Evolutionary conservation across 1,140 invertebrate genomes (phyloP).

Genomic region (Drosophila albomicans): DNA sequence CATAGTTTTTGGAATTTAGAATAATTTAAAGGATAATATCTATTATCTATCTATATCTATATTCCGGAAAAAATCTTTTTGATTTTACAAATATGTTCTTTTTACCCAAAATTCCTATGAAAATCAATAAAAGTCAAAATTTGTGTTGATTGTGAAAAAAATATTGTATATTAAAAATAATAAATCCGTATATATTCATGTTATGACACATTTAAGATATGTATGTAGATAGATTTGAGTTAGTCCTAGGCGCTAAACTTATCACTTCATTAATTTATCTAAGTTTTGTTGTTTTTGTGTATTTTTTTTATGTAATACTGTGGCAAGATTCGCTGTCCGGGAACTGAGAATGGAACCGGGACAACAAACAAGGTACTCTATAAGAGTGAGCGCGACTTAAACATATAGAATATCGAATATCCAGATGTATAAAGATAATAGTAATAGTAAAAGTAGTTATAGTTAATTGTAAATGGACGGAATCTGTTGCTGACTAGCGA

Average conservation of each 20-base stretch:
- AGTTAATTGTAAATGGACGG: constrained; percentile 54
- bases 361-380: constrained; percentile 71
- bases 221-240: background rate
- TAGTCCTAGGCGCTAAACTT: constrained; percentile 23
- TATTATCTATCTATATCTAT: no score
- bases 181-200: constrained; percentile 2
- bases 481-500: constrained; percentile 45
- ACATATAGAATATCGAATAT: constrained; percentile 8
- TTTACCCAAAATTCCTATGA: no score
- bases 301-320: constrained; percentile 53
- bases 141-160: background rate
- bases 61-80: no score
- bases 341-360: background rate
- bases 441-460: constrained; percentile 8
- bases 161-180: constrained; percentile 1
- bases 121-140: no score
- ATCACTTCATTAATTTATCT: constrained; percentile 37
- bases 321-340: constrained; percentile 37
- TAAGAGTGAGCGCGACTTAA: constrained; percentile 71
- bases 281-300: constrained; percentile 10
- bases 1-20: no score
- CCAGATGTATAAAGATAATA: background rate
- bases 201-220: constrained; percentile 16
- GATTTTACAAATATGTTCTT: no score
- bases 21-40: no score